Evolutionary conservation across 2,888 invertebrate genomes (phyloP), one percentile per base, ranked within the genome.

Genomic region (Rhingia rostrata): DNA sequence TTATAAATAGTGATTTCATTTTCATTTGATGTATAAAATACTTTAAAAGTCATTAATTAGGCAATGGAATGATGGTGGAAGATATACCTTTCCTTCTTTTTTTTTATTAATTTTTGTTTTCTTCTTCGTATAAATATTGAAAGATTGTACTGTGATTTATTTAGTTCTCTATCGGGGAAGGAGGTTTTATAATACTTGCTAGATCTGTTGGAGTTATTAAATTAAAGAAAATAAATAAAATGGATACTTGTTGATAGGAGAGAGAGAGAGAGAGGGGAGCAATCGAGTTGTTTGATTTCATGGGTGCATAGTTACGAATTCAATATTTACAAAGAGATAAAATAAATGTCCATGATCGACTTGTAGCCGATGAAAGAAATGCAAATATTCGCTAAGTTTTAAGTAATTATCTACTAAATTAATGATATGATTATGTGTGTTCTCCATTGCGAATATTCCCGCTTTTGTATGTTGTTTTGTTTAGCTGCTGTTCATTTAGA

Each of bases 51-150:
- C 45, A 74, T 64, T 80, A 84, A 74, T 69, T 84, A 80, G 80
- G 74, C 84, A 80, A 84, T 84, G 84, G 84, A 84, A 84, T 84
- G 84, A 75, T 80, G 60, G 75, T 84, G 84, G 84, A 84, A 84
- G 84, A 84, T 84, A 80, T 56, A 14, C 67, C 56, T 67, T 43
- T 37, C 22, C 22, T 22, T 22, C n/a, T 77, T 35, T 45, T 45
- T 61, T 63, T 56, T 4, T 14, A 51, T 69, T 39, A n/a, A 39
- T 33, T 30, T 43, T 37, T 51, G 33, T 30, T 32, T 70, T 39
- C n/a, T 61, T 63, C 4, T 47, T 22, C 80, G 49, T 45, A 70
- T 66, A 61, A 75, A 43, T 70, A 75, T 84, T 84, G 58, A 80
- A 75, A 74, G 79, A 73, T 84, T 84, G 84, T 84, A 84, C 84